Conservation (phyloP, 2,888 invertebrate genomes). For the Drosophila incognita region DNA sequence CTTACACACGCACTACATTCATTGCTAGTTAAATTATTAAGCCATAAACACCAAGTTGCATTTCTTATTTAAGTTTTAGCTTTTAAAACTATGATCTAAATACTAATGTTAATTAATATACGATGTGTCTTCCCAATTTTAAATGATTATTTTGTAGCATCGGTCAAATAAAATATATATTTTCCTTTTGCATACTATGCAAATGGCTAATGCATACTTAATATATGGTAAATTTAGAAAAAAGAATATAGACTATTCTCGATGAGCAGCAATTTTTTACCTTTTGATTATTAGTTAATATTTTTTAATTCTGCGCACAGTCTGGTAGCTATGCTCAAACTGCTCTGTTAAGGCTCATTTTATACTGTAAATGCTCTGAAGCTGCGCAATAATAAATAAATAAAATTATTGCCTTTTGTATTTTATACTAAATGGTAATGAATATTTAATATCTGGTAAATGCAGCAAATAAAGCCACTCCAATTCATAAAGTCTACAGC, state of each 20-base stretch:
- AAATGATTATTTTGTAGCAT: constrained; percentile 11
- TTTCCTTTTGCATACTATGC: constrained; percentile 11
- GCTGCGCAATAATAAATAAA: neutral
- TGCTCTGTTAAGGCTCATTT: neutral
- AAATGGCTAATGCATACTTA: neutral
- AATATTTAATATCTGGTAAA: neutral
- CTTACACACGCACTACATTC: constrained; percentile 1
- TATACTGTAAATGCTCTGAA: neutral
- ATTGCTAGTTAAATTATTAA: constrained; percentile 7
- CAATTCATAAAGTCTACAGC: neutral
- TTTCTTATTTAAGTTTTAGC: constrained; percentile 34
- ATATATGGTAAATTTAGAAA: neutral
- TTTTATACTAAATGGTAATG: neutral
- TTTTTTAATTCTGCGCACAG: neutral
- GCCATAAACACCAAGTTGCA: constrained; percentile 39
- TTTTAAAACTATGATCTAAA: neutral
- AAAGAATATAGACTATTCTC: neutral
- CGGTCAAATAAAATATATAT: constrained; percentile 1
- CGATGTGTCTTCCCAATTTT: constrained; percentile 41
- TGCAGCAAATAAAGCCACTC: neutral
- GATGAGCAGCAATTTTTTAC: neutral
- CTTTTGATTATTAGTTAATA: neutral
- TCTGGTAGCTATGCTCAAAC: neutral
- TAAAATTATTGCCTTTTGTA: neutral
- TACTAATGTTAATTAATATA: constrained; percentile 1